Percentiles rank a stretch among this genome's conserved stretches.
Evolutionary conservation across 1,140 invertebrate genomes (phyloP).

Genomic region (Lethrus apterus): DNA sequence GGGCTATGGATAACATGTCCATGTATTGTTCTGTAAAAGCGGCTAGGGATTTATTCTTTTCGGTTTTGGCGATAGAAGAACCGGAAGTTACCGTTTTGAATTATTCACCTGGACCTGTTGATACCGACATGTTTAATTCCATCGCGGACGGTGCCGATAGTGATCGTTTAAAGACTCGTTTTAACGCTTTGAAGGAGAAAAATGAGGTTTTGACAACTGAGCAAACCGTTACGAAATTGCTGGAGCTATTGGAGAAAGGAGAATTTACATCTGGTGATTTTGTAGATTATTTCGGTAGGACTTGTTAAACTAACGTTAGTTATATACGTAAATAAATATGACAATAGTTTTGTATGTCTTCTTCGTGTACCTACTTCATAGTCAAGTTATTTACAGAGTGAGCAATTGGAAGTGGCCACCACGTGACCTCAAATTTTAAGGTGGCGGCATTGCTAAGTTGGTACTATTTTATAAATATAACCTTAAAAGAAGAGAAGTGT

Average conservation of each 20-base stretch:
- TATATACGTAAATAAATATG: no score
- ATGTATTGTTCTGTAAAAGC: conserved; percentile 85
- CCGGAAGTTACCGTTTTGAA: conserved; percentile 69
- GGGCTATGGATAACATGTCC: conserved; percentile 66
- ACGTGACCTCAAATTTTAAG: no score
- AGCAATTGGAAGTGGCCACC: no score
- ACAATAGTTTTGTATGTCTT: no score
- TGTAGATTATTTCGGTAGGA: conserved; percentile 77
- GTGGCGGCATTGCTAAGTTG: no score
- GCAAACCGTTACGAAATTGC: conserved; percentile 66
- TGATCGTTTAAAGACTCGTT: conserved; percentile 51
- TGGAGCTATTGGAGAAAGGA: conserved; percentile 60
- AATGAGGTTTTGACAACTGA: conserved; percentile 66
- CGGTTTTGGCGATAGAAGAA: conserved; percentile 76
- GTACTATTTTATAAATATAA: no score
- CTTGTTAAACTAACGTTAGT: no score
- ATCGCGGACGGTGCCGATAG: conserved; percentile 54
- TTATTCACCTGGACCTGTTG: conserved; percentile 89
- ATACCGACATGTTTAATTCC: conserved; percentile 81
- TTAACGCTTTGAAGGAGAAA: conserved; percentile 49
- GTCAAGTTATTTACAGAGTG: no score
- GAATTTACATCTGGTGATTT: conserved; percentile 76
- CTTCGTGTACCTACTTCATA: no score
- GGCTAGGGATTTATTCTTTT: conserved; percentile 85
- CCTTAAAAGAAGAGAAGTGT: no score